Conservation (phyloP, 2,888 invertebrate genomes). For the Didymodactylos carnosus region DNA sequence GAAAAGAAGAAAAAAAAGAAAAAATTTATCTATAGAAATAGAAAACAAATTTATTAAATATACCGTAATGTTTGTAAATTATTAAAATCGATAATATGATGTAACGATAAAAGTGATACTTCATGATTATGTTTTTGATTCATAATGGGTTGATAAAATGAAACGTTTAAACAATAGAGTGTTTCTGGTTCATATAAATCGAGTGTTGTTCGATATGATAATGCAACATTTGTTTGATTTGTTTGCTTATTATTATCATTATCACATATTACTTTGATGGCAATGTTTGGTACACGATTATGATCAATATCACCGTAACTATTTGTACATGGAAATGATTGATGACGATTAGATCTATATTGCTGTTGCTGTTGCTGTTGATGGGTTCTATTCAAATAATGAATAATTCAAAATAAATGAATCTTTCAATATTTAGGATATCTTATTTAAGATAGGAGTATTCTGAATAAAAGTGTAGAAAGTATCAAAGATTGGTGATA, state of each 20-base stretch:
- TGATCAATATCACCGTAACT: not conserved
- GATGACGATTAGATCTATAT: not conserved
- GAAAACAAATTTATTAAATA: not conserved
- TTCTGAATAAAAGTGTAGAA: too few species aligned
- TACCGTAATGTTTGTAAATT: not conserved
- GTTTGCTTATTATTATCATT: not conserved
- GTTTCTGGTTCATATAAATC: constrained; percentile 42
- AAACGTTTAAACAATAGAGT: constrained; percentile 51
- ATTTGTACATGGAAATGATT: not conserved
- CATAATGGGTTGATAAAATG: constrained; percentile 57
- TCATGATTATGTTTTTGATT: constrained; percentile 55
- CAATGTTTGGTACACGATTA: not conserved
- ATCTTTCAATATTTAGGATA: too few species aligned
- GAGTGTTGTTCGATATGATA: constrained; percentile 14
- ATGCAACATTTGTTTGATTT: not conserved
- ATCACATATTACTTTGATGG: not conserved
- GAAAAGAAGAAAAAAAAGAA: constrained; percentile 38
- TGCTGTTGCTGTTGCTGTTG: too few species aligned
- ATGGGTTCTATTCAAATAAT: not conserved
- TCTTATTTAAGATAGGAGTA: too few species aligned
- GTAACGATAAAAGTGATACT: constrained; percentile 62
- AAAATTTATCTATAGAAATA: too few species aligned
- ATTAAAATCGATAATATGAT: constrained; percentile 21
- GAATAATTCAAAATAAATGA: not conserved
- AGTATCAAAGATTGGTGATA: too few species aligned